These are phyloP conservation scores for Zelleria hepariella DNA, from an alignment of 2,888 invertebrate genomes.

Conservation along the genomic window DNA sequence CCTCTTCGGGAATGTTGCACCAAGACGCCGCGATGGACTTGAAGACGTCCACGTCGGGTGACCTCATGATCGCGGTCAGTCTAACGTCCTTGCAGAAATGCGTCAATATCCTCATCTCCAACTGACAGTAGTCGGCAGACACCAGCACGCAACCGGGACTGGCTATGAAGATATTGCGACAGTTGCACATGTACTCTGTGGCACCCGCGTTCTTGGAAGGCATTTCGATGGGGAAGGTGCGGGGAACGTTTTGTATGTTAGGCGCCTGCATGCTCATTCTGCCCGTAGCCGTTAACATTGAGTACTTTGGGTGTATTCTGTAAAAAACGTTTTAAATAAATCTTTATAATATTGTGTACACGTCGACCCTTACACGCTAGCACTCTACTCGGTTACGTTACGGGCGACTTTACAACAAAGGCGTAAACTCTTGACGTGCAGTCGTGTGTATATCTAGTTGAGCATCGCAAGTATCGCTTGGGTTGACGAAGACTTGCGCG, in stretches of 20 bases:
- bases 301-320: constrained; percentile 77
- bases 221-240: constrained; percentile 79
- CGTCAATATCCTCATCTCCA: constrained; percentile 94
- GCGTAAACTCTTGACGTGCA: too few species aligned
- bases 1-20: constrained; percentile 76
- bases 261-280: constrained; percentile 94
- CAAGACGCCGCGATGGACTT: constrained; percentile 88
- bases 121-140: constrained; percentile 96
- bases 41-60: constrained; percentile 81
- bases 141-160: constrained; percentile 75
- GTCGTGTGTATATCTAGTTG: too few species aligned
- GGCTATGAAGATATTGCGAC: constrained; percentile 79
- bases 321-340: constrained; percentile 19
- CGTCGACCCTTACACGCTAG: too few species aligned
- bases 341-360: too few species aligned
- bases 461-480: too few species aligned
- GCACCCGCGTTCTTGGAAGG: constrained; percentile 32
- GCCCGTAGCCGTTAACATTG: constrained; percentile 82
- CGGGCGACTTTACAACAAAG: too few species aligned
- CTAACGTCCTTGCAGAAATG: constrained; percentile 86
- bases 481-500: too few species aligned
- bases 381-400: too few species aligned
- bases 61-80: constrained; percentile 77
- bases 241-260: constrained; percentile 92
- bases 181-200: constrained; percentile 70